Evolutionary conservation across 2,888 invertebrate species (phyloP).

Genomic region (Cheiracanthium punctorium): DNA sequence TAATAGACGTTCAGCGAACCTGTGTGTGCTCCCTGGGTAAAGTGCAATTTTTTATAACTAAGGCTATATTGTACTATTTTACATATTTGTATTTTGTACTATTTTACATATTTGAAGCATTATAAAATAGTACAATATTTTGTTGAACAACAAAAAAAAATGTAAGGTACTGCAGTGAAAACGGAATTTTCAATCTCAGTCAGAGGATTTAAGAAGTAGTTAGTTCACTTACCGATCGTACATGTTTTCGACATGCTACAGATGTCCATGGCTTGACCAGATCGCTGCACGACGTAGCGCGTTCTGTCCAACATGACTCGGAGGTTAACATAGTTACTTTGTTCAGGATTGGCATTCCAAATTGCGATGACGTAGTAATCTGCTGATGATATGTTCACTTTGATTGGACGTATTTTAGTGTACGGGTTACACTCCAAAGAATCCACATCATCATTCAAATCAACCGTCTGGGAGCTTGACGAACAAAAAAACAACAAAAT

Average conservation of each 20-base stretch:
- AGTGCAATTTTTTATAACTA: too few species aligned
- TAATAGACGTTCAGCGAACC: too few species aligned
- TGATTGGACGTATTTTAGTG: not conserved
- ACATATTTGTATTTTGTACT: too few species aligned
- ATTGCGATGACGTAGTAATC: slow-evolving; percentile 36
- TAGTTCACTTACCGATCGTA: slow-evolving; percentile 61
- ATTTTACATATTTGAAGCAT: too few species aligned
- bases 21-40: too few species aligned
- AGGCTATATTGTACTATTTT: too few species aligned
- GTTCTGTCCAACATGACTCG: slow-evolving; percentile 34
- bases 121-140: too few species aligned
- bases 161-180: too few species aligned
- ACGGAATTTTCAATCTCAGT: too few species aligned
- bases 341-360: slow-evolving; percentile 21
- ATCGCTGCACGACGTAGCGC: slow-evolving; percentile 27
- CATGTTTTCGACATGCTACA: slow-evolving; percentile 53
- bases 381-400: slow-evolving; percentile 32
- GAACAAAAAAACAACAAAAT: not conserved
- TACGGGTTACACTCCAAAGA: not conserved
- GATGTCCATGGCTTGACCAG: slow-evolving; percentile 40
- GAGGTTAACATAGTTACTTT: slow-evolving; percentile 22
- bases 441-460: not conserved
- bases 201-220: too few species aligned
- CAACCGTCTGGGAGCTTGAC: slow-evolving; percentile 4
- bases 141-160: too few species aligned